phyloP scores from a whole-genome alignment of 2,888 invertebrate species.

The Caenorhabditis becei region DNA sequence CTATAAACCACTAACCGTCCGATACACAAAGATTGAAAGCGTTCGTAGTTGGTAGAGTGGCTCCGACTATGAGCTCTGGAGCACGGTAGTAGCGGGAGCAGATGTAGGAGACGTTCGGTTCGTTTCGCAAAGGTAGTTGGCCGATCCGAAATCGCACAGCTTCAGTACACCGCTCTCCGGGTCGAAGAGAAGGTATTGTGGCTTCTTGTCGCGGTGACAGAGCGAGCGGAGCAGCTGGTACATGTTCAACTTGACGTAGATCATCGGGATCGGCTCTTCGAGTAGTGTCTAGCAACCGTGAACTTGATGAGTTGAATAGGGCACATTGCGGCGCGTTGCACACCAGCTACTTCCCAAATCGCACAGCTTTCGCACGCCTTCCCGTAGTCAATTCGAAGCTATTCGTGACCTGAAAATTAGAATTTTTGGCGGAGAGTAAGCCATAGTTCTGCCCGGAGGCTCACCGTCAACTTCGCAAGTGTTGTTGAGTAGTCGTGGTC shows the following conservation, averaged over 20 bases:
- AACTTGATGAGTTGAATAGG: too few species aligned
- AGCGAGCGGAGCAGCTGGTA: constrained; percentile 97
- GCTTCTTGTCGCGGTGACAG: constrained; percentile 99
- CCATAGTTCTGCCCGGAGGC: too few species aligned
- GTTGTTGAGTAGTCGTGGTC: too few species aligned
- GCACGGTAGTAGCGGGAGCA: constrained; percentile 95
- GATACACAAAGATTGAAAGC: constrained; percentile 84
- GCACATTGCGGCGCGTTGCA: too few species aligned
- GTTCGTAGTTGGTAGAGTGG: constrained; percentile 98
- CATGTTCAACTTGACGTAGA: constrained; percentile 92
- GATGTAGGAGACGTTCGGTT: constrained; percentile 95
- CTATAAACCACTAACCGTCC: too few species aligned
- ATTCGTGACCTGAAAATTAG: too few species aligned
- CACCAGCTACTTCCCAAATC: too few species aligned
- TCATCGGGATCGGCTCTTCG: constrained; percentile 99
- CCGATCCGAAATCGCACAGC: constrained; percentile 95
- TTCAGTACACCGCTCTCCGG: constrained; percentile 98
- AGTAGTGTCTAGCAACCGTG: too few species aligned
- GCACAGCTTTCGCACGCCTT: too few species aligned
- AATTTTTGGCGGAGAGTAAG: too few species aligned
- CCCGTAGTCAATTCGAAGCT: too few species aligned
- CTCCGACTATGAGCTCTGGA: constrained; percentile 99
- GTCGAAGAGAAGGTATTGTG: constrained; percentile 97
- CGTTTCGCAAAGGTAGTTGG: constrained; percentile 80
- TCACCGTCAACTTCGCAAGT: too few species aligned